Conservation (phyloP, 2,113 vertebrate genomes). For the Actenoides lindsayi region DNA sequence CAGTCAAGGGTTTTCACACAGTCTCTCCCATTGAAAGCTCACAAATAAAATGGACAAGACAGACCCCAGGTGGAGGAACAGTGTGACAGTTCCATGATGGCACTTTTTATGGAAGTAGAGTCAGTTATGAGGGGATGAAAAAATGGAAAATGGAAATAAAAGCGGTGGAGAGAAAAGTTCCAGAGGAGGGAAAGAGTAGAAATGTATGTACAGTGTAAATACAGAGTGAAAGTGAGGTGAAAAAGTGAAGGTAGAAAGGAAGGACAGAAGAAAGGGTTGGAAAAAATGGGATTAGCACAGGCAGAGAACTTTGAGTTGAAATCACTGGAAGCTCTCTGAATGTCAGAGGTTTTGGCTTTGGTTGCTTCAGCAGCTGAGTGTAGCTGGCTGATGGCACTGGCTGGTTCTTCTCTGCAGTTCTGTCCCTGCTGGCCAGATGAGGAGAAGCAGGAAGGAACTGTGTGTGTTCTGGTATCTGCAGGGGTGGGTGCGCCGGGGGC, state of each 20-base stretch:
- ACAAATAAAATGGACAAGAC: slow-evolving; percentile 37
- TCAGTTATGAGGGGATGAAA: neutral
- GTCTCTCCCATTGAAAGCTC: neutral
- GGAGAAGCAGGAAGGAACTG: neutral
- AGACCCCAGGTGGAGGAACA: slow-evolving; percentile 48
- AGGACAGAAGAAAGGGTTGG: neutral
- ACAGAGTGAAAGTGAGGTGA: neutral
- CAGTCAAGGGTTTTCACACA: neutral
- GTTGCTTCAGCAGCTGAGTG: neutral
- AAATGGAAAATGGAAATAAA: neutral
- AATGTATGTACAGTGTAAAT: neutral
- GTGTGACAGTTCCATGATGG: neutral
- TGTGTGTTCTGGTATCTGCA: neutral
- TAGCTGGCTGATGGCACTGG: neutral
- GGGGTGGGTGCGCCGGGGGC: fast-evolving
- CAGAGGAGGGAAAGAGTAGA: neutral
- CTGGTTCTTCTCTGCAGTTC: neutral
- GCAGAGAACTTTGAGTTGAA: neutral
- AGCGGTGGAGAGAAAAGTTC: neutral
- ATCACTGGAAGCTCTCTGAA: neutral
- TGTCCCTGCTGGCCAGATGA: neutral
- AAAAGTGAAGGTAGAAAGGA: neutral
- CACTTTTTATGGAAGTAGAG: neutral
- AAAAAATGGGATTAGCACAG: neutral
- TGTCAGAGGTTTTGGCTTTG: neutral